Evolutionary conservation across 2,888 invertebrate genomes (phyloP).

Genomic region (Muschampia plurimacula): DNA sequence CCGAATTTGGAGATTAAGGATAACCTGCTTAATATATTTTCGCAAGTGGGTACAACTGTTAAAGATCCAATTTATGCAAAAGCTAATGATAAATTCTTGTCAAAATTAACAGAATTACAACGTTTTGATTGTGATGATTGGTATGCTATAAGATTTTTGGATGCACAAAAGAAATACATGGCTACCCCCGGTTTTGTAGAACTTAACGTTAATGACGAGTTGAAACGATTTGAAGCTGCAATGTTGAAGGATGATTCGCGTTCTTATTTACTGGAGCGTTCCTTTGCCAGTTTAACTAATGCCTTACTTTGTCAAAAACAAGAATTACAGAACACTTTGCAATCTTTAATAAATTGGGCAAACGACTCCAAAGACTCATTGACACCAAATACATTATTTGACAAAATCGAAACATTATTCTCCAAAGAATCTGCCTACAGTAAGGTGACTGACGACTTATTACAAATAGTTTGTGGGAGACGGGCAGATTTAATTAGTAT

Average conservation of each 20-base stretch:
- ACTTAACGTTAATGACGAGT: conserved; percentile 11
- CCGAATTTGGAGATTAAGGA: too few species aligned
- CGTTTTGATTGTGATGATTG: conserved; percentile 7
- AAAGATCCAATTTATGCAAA: conserved; percentile 8
- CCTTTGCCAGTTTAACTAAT: conserved; percentile 18
- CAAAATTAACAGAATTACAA: conserved; percentile 3
- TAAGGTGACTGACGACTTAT: conserved; percentile 14
- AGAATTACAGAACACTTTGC: conserved; percentile 3
- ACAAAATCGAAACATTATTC: conserved; percentile 20
- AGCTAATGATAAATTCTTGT: not conserved
- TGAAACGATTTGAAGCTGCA: conserved; percentile 6
- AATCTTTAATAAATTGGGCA: conserved; percentile 8
- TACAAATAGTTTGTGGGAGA: conserved; percentile 30
- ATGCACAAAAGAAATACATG: not conserved
- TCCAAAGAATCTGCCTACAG: conserved; percentile 9
- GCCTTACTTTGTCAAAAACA: conserved; percentile 7
- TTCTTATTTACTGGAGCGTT: conserved; percentile 5
- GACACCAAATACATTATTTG: conserved; percentile 9
- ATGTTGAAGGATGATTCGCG: conserved; percentile 1
- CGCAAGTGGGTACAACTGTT: not conserved
- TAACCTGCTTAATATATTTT: not conserved
- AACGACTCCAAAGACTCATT: not conserved
- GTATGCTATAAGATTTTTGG: not conserved
- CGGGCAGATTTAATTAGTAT: conserved; percentile 29
- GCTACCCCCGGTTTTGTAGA: conserved; percentile 18